Conservation (phyloP, 1,140 invertebrate genomes). For the Lucilia cuprina region DNA sequence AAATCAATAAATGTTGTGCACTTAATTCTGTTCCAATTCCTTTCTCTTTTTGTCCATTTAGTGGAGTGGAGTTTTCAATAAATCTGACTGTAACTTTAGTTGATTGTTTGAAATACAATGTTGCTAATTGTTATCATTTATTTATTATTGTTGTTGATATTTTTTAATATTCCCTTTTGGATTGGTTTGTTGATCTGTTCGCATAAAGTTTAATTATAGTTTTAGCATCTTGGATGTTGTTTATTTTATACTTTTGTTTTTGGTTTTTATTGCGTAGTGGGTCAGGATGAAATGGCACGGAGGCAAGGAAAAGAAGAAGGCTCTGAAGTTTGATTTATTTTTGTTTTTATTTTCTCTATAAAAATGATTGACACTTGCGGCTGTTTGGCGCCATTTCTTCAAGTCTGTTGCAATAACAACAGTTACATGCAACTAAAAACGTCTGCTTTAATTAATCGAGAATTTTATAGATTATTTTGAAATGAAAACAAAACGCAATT, state of each 20-base stretch:
- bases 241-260: neutral
- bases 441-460: neutral
- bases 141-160: neutral
- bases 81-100: neutral
- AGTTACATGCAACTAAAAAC: neutral
- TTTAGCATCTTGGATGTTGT: neutral
- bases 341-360: neutral
- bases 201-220: neutral
- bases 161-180: neutral
- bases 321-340: too few species aligned
- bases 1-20: neutral
- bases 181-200: neutral
- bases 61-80: neutral
- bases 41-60: neutral
- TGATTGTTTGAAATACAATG: neutral
- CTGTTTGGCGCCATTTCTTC: conserved; percentile 23
- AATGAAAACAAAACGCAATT: neutral
- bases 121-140: neutral
- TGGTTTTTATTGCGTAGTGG: neutral
- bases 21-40: neutral
- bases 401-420: neutral
- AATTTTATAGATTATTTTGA: neutral
- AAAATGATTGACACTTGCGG: conserved; percentile 23
- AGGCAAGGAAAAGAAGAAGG: neutral
- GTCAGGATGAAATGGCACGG: neutral